Conservation (phyloP, 1,140 invertebrate genomes). For the Stratiolaelaps scimitus region DNA sequence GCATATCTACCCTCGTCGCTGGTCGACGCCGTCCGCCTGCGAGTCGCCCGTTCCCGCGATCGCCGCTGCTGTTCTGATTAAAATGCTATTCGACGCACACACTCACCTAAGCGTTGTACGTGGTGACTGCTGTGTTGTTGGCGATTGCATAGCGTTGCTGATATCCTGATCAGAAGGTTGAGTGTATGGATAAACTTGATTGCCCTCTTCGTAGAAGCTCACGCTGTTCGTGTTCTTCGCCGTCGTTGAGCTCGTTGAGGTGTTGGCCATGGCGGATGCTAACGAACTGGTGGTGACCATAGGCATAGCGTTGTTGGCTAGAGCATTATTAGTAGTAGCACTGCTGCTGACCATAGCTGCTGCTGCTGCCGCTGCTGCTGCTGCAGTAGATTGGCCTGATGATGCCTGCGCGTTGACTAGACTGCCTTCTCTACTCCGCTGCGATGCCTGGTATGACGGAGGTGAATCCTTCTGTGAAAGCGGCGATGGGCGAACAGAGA, state of each 20-base stretch:
- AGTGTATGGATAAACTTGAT: slow-evolving; percentile 2
- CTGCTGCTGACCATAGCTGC: no score
- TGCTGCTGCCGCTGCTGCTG: no score
- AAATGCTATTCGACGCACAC: no score
- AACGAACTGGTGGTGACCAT: slow-evolving; percentile 7
- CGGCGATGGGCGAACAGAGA: no score
- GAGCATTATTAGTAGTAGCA: neutral
- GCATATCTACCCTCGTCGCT: no score
- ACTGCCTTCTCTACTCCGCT: slow-evolving; percentile 26
- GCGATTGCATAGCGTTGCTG: slow-evolving; percentile 23
- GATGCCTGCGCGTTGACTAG: slow-evolving; percentile 3
- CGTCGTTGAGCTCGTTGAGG: neutral
- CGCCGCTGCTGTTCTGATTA: no score
- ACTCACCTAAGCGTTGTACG: slow-evolving; percentile 18
- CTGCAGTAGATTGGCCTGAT: neutral
- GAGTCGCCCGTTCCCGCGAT: no score
- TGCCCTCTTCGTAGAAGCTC: slow-evolving; percentile 22
- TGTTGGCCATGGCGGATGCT: slow-evolving; percentile 14
- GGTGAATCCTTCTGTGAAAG: slow-evolving; percentile 6
- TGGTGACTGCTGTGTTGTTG: neutral
- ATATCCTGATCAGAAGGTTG: no score
- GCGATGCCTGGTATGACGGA: slow-evolving; percentile 26
- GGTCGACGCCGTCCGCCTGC: no score
- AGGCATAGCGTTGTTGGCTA: neutral
- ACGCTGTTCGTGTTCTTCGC: slow-evolving; percentile 5